Conservation (phyloP, 2,113 vertebrate genomes). For the Solea solea region DNA sequence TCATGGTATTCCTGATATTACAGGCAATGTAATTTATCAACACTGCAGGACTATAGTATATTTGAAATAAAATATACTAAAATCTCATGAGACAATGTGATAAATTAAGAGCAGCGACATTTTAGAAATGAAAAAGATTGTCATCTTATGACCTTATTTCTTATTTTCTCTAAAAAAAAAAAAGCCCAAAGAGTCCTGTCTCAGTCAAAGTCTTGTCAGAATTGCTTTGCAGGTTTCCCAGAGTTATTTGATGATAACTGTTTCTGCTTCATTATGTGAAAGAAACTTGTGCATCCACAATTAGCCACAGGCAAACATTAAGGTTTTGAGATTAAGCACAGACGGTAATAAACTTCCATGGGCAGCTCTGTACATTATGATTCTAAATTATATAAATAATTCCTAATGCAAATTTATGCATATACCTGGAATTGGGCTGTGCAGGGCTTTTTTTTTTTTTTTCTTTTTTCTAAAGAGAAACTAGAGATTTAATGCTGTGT, state of each 20-base stretch:
- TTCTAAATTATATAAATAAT: constrained; percentile 33
- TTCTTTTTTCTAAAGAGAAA: constrained; percentile 11
- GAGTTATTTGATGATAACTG: constrained; percentile 26
- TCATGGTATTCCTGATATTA: constrained; percentile 18
- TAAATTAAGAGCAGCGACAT: constrained; percentile 9
- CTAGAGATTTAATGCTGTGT: constrained; percentile 9
- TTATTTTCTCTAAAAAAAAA: constrained; percentile 2
- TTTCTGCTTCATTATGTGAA: constrained; percentile 25
- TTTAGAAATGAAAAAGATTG: constrained; percentile 3
- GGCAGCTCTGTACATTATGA: constrained; percentile 16
- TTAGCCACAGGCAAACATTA: constrained; percentile 17
- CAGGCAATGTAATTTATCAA: constrained; percentile 23
- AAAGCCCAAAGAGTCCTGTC: not conserved
- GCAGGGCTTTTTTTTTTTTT: constrained; percentile 12
- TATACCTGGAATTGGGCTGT: constrained; percentile 39
- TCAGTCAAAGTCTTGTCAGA: not conserved
- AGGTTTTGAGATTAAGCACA: constrained; percentile 39
- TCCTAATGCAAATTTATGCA: constrained; percentile 25
- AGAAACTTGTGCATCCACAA: constrained; percentile 25
- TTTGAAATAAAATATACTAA: constrained; percentile 14
- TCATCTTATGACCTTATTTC: not conserved
- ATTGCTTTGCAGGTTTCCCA: constrained; percentile 9
- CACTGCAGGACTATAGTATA: not conserved
- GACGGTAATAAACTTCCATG: constrained; percentile 46
- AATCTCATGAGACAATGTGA: constrained; percentile 14